Evolutionary conservation across 2,797 vertebrate genomes (phyloP), one percentile per base, ranked within the genome.

Genomic region (Sebastes flavidus): DNA sequence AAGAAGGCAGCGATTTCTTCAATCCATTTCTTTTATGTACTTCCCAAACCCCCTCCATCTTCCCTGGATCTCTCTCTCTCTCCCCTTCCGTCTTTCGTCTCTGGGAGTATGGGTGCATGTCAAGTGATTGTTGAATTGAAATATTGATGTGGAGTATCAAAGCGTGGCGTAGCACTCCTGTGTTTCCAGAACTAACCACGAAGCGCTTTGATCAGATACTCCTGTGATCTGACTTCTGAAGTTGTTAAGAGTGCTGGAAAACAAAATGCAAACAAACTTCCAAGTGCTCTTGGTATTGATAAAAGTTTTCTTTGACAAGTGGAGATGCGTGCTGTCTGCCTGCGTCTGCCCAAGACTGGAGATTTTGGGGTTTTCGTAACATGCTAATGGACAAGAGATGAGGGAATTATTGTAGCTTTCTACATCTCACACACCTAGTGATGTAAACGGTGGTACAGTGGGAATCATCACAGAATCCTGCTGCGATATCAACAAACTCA

Each of bases 201-300:
- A 94, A 95, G 90, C 91, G 92, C 96, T 97, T 96, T 96, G 96
- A 97, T 96, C 96, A 96, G 89, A 88, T 92, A 93, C 95, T 96
- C 94, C 96, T 96, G 95, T 96, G 95, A 96, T 96, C 96, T 95
- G 95, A 96, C 96, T 96, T 96, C 96, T 96, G 95, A 96, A 96
- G 96, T 96, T 96, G 95, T 96, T 96, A 96, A 96, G 95, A 96
- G 94, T 93, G 94, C 95, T 94, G 95, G 94, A 96, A 96, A 95
- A 96, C 96, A 96, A 96, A 96, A 96, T 96, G 95, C 95, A 96
- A 96, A 96, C 96, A 96, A 96, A 96, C 96, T 96, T 96, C 96
- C 96, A 96, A 96, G 95, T 95, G 94, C 94, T 95, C 92, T 93
- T 93, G 94, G 94, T 96, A 96, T 95, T 95, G 94, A 96, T 95